A percentile compares a stretch with the other conserved stretches of the same genome.
Conservation (phyloP, 1,140 invertebrate genomes). For the Caenorhabditis briggsae region DNA sequence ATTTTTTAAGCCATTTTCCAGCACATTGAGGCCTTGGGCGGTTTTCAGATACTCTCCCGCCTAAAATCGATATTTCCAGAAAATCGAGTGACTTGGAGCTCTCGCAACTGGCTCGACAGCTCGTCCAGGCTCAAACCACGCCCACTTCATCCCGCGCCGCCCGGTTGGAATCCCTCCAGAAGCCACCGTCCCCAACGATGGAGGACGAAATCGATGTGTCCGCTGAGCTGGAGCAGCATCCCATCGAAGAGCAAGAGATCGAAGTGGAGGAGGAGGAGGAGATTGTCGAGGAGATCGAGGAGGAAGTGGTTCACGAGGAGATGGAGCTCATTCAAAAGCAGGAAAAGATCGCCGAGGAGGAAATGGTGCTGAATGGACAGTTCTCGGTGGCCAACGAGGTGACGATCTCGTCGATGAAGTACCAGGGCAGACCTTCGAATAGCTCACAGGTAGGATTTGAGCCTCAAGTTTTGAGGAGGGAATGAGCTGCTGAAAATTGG, state of each 20-base stretch:
- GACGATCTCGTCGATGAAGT: not conserved
- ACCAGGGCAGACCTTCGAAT: not conserved
- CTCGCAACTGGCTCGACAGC: no score
- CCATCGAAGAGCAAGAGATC: not conserved
- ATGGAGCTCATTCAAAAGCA: not conserved
- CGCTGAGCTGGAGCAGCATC: not conserved
- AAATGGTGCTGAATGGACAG: constrained; percentile 13
- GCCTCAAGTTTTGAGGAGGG: no score
- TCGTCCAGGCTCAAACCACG: no score
- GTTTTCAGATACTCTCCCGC: no score
- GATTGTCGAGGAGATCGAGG: not conserved
- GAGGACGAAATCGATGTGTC: not conserved
- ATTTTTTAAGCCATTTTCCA: no score
- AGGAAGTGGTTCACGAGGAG: not conserved
- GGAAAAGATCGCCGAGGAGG: not conserved
- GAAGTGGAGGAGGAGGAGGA: not conserved
- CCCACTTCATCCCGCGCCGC: no score
- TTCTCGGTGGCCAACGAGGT: constrained; percentile 12
- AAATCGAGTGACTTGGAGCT: no score
- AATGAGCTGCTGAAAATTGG: not conserved
- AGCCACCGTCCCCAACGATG: not conserved
- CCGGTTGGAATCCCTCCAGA: not conserved
- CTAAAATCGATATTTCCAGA: no score
- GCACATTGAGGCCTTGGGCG: no score
- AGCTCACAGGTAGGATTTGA: not conserved